These are phyloP conservation scores for Pachyuromys duprasi DNA, from an alignment of 2,797 vertebrate genomes.

Conservation along the genomic window DNA sequence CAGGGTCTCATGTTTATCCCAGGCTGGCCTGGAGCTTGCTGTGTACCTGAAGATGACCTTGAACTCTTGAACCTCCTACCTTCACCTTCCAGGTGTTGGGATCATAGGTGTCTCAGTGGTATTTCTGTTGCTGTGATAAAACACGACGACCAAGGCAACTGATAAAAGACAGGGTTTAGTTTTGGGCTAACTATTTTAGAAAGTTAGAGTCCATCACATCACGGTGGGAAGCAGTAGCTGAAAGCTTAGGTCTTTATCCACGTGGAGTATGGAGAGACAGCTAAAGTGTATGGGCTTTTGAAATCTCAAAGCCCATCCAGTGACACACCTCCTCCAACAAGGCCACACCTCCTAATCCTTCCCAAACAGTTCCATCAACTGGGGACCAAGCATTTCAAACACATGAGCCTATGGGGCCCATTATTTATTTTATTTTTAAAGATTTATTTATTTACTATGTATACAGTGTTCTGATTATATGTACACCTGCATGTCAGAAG, in stretches of 20 bases:
- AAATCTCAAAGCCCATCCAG: background rate
- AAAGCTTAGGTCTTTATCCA: background rate
- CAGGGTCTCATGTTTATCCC: background rate
- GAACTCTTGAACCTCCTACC: background rate
- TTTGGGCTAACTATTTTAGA: background rate
- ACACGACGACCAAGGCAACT: background rate
- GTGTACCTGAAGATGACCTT: background rate
- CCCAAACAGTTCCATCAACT: background rate
- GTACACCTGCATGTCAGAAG: too few species aligned
- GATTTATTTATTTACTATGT: too few species aligned
- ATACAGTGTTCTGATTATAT: too few species aligned
- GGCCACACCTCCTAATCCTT: background rate
- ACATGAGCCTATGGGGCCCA: background rate
- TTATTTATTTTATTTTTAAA: too few species aligned
- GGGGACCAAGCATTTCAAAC: background rate
- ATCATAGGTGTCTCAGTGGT: background rate
- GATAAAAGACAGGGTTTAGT: background rate
- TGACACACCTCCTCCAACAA: background rate
- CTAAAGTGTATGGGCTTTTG: background rate
- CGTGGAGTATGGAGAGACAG: background rate
- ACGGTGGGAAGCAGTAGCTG: background rate
- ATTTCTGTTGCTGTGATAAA: background rate
- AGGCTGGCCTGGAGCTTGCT: background rate
- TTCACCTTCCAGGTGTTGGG: background rate
- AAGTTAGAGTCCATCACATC: background rate